These are phyloP conservation scores for Lacerta viridis DNA, from an alignment of 2,797 vertebrate genomes.

Conservation along the genomic window DNA sequence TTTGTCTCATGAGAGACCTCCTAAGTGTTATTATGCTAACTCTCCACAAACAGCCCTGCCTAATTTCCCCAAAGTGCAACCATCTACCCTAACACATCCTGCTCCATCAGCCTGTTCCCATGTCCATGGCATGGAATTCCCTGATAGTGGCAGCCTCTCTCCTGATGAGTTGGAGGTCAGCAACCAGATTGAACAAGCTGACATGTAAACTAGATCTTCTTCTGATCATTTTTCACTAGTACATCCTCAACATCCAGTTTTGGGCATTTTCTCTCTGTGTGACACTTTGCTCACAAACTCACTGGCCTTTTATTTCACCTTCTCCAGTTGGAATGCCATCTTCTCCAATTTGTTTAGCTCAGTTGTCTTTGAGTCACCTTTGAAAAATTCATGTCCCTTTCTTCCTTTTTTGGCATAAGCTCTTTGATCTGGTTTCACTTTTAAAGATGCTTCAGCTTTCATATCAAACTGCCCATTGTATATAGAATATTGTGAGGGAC, in stretches of 20 bases:
- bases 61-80: no score
- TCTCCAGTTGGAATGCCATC: not conserved
- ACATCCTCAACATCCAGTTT: not conserved
- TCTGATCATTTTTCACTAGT: not conserved
- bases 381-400: constrained; percentile 50
- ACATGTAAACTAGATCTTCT: not conserved
- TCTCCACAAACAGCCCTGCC: not conserved
- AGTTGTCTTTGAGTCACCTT: constrained; percentile 38
- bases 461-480: not conserved
- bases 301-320: not conserved
- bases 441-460: not conserved
- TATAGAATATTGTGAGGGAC: no score
- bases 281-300: no score
- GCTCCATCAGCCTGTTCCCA: no score
- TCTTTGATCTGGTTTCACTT: constrained; percentile 50
- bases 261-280: not conserved
- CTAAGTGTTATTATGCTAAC: no score
- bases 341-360: not conserved
- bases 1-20: no score
- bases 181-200: not conserved
- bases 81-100: not conserved
- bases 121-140: no score
- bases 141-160: not conserved
- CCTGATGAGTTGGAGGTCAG: not conserved
- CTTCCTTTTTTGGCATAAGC: constrained; percentile 51